phyloP scores from a whole-genome alignment of 2,888 invertebrate species.

The Tribolium freemani region DNA sequence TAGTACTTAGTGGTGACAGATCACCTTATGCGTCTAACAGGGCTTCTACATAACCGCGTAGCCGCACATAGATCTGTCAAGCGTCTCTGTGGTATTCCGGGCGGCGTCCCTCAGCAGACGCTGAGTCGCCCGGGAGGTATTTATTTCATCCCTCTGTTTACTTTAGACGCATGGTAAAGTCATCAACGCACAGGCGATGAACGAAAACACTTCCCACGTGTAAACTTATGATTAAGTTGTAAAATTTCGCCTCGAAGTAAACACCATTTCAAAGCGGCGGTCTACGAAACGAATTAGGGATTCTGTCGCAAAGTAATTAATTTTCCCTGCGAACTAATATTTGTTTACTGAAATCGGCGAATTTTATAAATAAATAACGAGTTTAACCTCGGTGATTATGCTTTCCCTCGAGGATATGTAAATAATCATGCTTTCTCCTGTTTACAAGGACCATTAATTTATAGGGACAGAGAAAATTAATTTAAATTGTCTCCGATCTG shows the following conservation, averaged over 20 bases:
- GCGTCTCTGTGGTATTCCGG: slow-evolving; percentile 48
- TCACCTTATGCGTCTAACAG: slow-evolving; percentile 61
- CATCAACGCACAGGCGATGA: slow-evolving; percentile 50
- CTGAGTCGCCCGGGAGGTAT: slow-evolving; percentile 52
- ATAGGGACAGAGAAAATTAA: slow-evolving; percentile 33
- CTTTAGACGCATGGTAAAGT: slow-evolving; percentile 56
- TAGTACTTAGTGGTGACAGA: slow-evolving; percentile 63
- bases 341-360: slow-evolving; percentile 39
- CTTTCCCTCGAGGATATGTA: slow-evolving; percentile 27
- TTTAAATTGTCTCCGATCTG: slow-evolving; percentile 35
- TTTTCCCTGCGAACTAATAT: slow-evolving; percentile 46
- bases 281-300: slow-evolving; percentile 24
- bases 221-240: slow-evolving; percentile 48
- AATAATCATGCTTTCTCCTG: slow-evolving; percentile 36
- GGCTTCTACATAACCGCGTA: slow-evolving; percentile 57
- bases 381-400: slow-evolving; percentile 21
- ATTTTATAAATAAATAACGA: slow-evolving; percentile 39
- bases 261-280: slow-evolving; percentile 5
- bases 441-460: slow-evolving; percentile 37
- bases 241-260: slow-evolving; percentile 42
- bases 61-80: slow-evolving; percentile 62
- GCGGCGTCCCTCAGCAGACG: slow-evolving; percentile 47
- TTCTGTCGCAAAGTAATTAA: slow-evolving; percentile 47
- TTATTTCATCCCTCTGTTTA: slow-evolving; percentile 59
- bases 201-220: slow-evolving; percentile 46